phyloP scores from a whole-genome alignment of 2,888 invertebrate species.

The Cephus pulcher region DNA sequence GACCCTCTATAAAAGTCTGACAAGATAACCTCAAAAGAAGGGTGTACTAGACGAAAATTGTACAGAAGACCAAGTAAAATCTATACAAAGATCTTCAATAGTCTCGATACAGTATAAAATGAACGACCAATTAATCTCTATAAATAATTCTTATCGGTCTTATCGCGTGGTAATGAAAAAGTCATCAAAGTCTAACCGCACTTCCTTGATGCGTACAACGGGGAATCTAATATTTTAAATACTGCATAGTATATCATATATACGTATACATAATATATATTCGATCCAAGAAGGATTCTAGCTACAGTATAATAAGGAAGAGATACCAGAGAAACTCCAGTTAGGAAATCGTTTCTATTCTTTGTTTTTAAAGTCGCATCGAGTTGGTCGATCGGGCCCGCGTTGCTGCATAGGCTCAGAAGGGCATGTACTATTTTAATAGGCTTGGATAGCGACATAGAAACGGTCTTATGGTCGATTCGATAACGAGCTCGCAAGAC shows the following conservation, averaged over 20 bases:
- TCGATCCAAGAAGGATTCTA: no score
- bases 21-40: not conserved
- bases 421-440: conserved; percentile 32
- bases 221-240: no score
- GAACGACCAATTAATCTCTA: not conserved
- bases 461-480: conserved; percentile 32
- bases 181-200: no score
- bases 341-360: not conserved
- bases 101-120: not conserved
- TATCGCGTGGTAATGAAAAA: not conserved
- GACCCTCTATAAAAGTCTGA: not conserved
- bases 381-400: not conserved
- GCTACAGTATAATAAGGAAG: not conserved
- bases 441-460: conserved; percentile 34
- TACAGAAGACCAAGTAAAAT: not conserved
- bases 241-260: no score
- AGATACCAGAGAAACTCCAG: not conserved
- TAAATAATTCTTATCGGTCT: not conserved
- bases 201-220: not conserved
- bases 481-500: conserved; percentile 23
- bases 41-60: not conserved
- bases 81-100: not conserved
- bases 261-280: no score
- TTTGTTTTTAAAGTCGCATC: not conserved
- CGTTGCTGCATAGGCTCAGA: not conserved